Conservation (phyloP, 2,113 vertebrate species). For the Amblyornis subalaris region DNA sequence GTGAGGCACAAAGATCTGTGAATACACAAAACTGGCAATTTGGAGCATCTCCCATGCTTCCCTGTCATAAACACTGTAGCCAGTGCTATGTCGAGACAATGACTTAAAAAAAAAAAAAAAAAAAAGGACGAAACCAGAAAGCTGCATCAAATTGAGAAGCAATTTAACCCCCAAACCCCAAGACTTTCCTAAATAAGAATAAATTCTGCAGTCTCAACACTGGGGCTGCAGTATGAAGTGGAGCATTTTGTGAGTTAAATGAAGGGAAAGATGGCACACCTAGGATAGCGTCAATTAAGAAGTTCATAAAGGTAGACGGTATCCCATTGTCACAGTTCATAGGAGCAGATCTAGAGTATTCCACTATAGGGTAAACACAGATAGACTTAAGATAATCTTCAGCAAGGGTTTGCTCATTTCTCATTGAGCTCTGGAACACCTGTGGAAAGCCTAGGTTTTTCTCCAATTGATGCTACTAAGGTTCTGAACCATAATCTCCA, state of each 20-base stretch:
- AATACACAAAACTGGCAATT: neutral
- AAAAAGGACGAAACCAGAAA: neutral
- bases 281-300: neutral
- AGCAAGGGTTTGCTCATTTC: neutral
- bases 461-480: neutral
- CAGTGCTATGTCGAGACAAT: neutral
- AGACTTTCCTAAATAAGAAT: neutral
- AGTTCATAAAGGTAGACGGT: neutral
- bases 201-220: neutral
- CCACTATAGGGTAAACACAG: neutral
- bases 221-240: accelerated
- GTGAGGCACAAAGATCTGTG: neutral
- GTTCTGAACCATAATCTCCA: neutral
- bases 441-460: neutral
- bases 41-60: neutral
- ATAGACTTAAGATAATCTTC: neutral
- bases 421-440: neutral
- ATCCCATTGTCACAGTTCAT: neutral
- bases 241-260: neutral
- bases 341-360: neutral
- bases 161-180: neutral
- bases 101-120: neutral
- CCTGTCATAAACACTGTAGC: neutral
- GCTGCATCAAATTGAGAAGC: neutral
- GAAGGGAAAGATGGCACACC: neutral